Evolutionary conservation across 2,888 invertebrate species (phyloP).

Genomic region (Geophilus truncorum): DNA sequence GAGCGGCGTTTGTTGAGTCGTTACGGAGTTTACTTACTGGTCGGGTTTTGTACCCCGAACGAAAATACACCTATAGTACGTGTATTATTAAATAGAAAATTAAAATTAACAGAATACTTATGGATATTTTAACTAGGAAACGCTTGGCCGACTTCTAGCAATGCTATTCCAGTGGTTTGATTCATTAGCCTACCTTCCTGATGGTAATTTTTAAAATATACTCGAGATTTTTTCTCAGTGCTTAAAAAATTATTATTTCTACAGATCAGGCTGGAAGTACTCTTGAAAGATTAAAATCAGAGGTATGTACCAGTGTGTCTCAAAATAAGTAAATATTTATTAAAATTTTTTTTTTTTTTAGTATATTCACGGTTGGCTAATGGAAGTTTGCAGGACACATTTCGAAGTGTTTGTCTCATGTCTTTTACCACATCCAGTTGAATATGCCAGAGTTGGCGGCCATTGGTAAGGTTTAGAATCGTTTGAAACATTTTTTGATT

Average conservation of each 20-base stretch:
- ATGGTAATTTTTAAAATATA: slow-evolving; percentile 59
- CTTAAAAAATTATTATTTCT: neutral
- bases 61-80: slow-evolving; percentile 50
- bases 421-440: slow-evolving; percentile 90
- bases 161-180: slow-evolving; percentile 99
- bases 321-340: neutral
- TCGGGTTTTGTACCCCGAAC: slow-evolving; percentile 67
- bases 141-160: slow-evolving; percentile 81
- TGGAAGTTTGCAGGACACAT: slow-evolving; percentile 72
- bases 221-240: neutral
- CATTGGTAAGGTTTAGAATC: slow-evolving; percentile 65
- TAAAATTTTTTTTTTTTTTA: slow-evolving; percentile 40
- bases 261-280: slow-evolving; percentile 65
- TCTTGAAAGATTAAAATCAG: slow-evolving; percentile 83
- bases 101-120: neutral
- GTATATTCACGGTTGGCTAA: slow-evolving; percentile 89
- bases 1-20: slow-evolving; percentile 84
- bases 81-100: no score
- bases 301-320: no score
- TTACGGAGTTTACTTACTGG: slow-evolving; percentile 96
- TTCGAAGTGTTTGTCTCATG: slow-evolving; percentile 88
- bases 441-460: slow-evolving; percentile 91
- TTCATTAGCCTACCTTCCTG: slow-evolving; percentile 92
- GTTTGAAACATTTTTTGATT: neutral
- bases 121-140: slow-evolving; percentile 45